These are phyloP conservation scores for Mesocentrotus franciscanus DNA, from an alignment of 53 echinoderm and acorn worm species.

Conservation along the genomic window DNA sequence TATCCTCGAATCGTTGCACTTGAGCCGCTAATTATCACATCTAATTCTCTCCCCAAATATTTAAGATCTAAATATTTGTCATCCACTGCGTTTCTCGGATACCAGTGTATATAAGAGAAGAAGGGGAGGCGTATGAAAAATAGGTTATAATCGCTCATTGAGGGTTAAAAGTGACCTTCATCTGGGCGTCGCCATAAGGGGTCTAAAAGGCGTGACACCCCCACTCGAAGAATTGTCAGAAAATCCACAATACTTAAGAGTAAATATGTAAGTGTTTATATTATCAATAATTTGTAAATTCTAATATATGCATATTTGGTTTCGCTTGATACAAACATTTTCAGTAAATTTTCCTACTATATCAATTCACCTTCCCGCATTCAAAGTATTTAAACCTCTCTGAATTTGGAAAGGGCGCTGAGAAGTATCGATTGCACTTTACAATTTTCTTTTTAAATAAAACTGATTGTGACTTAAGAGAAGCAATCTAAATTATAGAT, in stretches of 20 bases:
- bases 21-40: slow-evolving; percentile 29
- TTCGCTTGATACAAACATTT: not conserved
- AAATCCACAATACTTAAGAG: not conserved
- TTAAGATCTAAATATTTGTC: slow-evolving; percentile 33
- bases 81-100: slow-evolving; percentile 24
- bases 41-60: slow-evolving; percentile 5
- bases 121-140: not conserved
- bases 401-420: not conserved
- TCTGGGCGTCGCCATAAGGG: not conserved
- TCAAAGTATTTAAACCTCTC: not conserved
- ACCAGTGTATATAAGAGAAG: not conserved
- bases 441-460: not conserved
- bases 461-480: not conserved
- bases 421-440: not conserved
- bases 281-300: not conserved
- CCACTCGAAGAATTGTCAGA: too few relatives aligned
- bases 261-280: not conserved
- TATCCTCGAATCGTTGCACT: slow-evolving; percentile 32
- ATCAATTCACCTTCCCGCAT: not conserved
- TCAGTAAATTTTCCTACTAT: not conserved
- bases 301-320: not conserved
- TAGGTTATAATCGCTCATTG: not conserved
- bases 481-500: not conserved
- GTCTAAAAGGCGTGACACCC: not conserved
- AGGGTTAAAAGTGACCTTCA: slow-evolving; percentile 16